Conservation (phyloP, 1,140 invertebrate species). For the Dermatophagoides farinae region DNA sequence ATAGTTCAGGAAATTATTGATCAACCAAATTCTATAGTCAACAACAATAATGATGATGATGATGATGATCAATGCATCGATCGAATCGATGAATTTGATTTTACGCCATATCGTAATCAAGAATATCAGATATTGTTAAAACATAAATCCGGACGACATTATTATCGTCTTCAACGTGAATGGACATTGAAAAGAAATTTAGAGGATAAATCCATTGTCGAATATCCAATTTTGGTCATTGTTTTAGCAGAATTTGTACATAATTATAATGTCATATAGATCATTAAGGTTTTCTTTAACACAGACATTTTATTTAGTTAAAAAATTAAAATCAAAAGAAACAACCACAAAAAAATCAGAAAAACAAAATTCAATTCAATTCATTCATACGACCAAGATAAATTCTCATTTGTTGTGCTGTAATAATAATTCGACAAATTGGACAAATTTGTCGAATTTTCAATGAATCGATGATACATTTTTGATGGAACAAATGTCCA, state of each 20-base stretch:
- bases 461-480: not conserved
- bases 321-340: too few relatives aligned
- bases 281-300: too few relatives aligned
- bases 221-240: constrained; percentile 10
- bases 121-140: not conserved
- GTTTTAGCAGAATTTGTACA: not conserved
- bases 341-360: too few relatives aligned
- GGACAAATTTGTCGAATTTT: not conserved
- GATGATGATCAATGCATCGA: not conserved
- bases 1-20: not conserved
- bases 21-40: not conserved
- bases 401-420: not conserved
- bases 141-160: not conserved
- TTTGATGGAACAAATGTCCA: not conserved
- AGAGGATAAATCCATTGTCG: not conserved
- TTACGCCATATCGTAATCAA: not conserved
- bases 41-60: not conserved
- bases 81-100: not conserved
- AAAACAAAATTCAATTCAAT: not conserved
- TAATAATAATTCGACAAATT: not conserved
- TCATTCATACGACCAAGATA: not conserved
- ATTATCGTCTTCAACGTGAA: not conserved
- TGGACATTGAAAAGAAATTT: not conserved
- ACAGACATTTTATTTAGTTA: too few relatives aligned
- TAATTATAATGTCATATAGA: not conserved